phyloP scores from a whole-genome alignment of 2,797 vertebrate species.

The Crocidura indochinensis region DNA sequence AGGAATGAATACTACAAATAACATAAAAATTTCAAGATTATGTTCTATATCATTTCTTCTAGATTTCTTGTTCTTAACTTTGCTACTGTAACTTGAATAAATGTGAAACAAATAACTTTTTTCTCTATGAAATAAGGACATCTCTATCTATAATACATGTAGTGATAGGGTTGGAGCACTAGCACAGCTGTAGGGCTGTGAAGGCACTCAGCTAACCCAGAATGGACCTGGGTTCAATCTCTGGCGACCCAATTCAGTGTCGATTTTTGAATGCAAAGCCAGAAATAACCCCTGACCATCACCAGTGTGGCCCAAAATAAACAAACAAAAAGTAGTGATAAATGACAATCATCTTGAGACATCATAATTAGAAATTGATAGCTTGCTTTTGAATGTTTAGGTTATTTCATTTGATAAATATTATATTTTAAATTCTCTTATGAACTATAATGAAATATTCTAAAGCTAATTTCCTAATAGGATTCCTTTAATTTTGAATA shows the following conservation, averaged over 20 bases:
- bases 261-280: no score
- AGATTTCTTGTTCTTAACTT: neutral
- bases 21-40: neutral
- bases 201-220: no score
- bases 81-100: neutral
- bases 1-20: neutral
- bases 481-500: neutral
- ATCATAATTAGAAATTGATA: neutral
- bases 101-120: neutral
- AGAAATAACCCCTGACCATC: no score
- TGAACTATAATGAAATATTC: neutral
- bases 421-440: neutral
- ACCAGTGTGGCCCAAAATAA: no score
- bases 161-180: neutral
- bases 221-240: no score
- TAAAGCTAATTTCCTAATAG: neutral
- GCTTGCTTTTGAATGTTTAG: neutral
- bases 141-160: neutral
- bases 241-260: no score
- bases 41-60: neutral
- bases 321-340: neutral
- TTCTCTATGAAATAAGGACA: neutral
- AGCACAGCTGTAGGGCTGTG: no score
- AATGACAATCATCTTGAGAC: neutral
- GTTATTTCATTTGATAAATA: neutral